phyloP scores from a whole-genome alignment of 2,888 invertebrate species.

The Mythimna lalbum region DNA sequence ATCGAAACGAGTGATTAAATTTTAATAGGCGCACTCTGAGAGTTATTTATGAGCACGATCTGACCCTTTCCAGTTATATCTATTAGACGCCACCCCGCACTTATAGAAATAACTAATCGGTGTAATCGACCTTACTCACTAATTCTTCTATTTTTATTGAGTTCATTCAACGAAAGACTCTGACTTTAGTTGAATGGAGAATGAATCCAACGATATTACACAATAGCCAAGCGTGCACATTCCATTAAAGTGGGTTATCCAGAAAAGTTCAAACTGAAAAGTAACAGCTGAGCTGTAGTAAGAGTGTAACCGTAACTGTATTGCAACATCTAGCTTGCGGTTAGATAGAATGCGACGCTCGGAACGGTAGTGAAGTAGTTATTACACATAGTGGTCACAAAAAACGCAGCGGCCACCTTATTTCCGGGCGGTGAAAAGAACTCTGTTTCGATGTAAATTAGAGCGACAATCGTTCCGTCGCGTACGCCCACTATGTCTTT shows the following conservation, averaged over 20 bases:
- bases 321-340: constrained; percentile 80
- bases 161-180: constrained; percentile 51
- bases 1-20: constrained; percentile 81
- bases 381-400: constrained; percentile 77
- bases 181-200: constrained; percentile 38
- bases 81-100: constrained; percentile 70
- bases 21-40: constrained; percentile 79
- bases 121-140: constrained; percentile 44
- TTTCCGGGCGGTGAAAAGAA: constrained; percentile 67
- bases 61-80: constrained; percentile 79
- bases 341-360: constrained; percentile 80
- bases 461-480: constrained; percentile 70
- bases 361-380: constrained; percentile 84
- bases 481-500: constrained; percentile 64
- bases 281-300: constrained; percentile 35
- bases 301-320: constrained; percentile 68
- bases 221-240: constrained; percentile 17
- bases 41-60: constrained; percentile 78
- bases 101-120: constrained; percentile 54
- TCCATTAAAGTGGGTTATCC: constrained; percentile 33
- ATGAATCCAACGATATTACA: constrained; percentile 18
- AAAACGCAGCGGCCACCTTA: constrained; percentile 70
- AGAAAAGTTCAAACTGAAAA: constrained; percentile 36
- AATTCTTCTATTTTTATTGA: constrained; percentile 54
- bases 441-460: constrained; percentile 72